Percentiles rank a stretch among this genome's conserved stretches.
phyloP scores from a whole-genome alignment of 2,888 invertebrate species.

The Chrysopilus asiliformis region DNA sequence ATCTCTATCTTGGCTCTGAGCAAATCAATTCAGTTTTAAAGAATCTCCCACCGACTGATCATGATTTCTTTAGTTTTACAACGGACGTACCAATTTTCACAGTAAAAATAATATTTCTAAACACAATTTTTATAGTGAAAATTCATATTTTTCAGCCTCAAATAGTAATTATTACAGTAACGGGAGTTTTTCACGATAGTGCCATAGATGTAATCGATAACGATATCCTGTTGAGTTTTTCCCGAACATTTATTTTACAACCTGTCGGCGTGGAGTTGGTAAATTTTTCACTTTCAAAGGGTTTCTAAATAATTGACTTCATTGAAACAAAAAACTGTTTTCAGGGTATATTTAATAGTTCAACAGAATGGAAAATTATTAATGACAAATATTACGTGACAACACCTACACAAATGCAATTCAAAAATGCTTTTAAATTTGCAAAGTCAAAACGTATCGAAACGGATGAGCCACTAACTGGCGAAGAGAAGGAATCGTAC shows the following conservation, averaged over 20 bases:
- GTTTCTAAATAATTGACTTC: not conserved
- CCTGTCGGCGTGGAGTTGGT: slow-evolving; percentile 7
- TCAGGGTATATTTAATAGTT: slow-evolving; percentile 11
- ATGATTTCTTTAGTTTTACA: slow-evolving; percentile 14
- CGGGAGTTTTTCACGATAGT: slow-evolving; percentile 8
- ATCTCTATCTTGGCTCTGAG: slow-evolving; percentile 5
- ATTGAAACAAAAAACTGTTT: not conserved
- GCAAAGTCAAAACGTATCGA: not conserved
- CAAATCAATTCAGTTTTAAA: slow-evolving; percentile 8
- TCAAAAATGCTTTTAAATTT: slow-evolving; percentile 9
- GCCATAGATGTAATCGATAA: slow-evolving; percentile 7
- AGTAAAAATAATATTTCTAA: slow-evolving; percentile 2
- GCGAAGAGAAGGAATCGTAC: slow-evolving; percentile 13
- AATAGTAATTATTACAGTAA: slow-evolving; percentile 4
- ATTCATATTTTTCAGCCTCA: not conserved
- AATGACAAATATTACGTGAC: slow-evolving; percentile 11
- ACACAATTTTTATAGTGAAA: too few relatives aligned
- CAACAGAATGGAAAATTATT: slow-evolving; percentile 13
- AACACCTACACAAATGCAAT: slow-evolving; percentile 10
- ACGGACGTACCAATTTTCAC: slow-evolving; percentile 9
- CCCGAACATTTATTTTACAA: slow-evolving; percentile 13
- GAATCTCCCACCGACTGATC: slow-evolving; percentile 10
- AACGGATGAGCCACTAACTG: slow-evolving; percentile 2
- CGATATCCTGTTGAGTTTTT: slow-evolving; percentile 12
- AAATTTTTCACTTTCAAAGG: not conserved